Percentiles rank a stretch among this genome's conserved stretches.
phyloP scores from a whole-genome alignment of 1,140 invertebrate species.

The Hycleus phaleratus region DNA sequence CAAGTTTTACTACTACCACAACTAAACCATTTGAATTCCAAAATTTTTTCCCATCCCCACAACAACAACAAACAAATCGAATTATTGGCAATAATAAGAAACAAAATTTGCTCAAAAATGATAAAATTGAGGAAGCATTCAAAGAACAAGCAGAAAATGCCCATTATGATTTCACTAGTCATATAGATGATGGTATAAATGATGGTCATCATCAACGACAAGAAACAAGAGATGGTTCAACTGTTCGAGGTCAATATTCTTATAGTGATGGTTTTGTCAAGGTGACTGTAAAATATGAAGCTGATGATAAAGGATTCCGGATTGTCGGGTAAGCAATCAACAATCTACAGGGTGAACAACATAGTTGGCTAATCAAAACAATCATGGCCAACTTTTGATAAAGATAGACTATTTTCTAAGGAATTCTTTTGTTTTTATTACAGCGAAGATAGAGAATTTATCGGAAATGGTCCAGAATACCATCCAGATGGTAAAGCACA shows the following conservation, averaged over 20 bases:
- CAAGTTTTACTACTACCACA: neutral
- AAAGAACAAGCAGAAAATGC: slow-evolving; percentile 20
- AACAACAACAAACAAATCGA: neutral
- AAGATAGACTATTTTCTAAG: no score
- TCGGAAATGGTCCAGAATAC: slow-evolving; percentile 36
- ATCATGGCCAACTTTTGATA: no score
- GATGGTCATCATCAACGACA: slow-evolving; percentile 41
- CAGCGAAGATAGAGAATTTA: slow-evolving; percentile 40
- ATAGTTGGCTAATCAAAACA: no score
- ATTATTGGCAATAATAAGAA: neutral
- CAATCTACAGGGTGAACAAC: no score
- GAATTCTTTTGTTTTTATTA: slow-evolving; percentile 13
- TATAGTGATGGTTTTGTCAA: slow-evolving; percentile 47
- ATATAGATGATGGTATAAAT: slow-evolving; percentile 46
- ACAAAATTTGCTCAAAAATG: neutral
- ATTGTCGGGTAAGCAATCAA: slow-evolving; percentile 43
- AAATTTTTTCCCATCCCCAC: neutral
- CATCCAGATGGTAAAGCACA: slow-evolving; percentile 41
- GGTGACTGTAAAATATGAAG: slow-evolving; percentile 47
- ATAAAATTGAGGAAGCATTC: slow-evolving; percentile 1
- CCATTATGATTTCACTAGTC: slow-evolving; percentile 44
- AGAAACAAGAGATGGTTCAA: slow-evolving; percentile 45
- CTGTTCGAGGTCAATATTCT: slow-evolving; percentile 45
- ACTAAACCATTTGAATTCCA: no score
- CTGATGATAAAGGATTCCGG: slow-evolving; percentile 51